Percentiles rank a stretch among this genome's conserved stretches.
Evolutionary conservation across 2,113 vertebrate species (phyloP).

Genomic region (Caretta caretta): DNA sequence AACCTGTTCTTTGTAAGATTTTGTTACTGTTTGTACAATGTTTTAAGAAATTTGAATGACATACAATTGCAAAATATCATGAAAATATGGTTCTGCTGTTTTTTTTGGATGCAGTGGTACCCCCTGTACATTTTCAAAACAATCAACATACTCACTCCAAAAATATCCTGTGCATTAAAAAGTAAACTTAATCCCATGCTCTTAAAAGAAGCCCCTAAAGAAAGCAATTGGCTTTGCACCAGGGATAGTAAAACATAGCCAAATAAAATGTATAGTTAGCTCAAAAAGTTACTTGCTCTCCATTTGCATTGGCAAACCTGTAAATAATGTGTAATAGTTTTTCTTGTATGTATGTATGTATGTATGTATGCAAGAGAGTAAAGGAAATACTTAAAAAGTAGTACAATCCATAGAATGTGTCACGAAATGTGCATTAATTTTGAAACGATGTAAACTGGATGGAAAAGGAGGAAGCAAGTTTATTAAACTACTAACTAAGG

Average conservation of each 20-base stretch:
- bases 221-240: conserved; percentile 34
- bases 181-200: background rate
- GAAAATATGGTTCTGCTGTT: background rate
- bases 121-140: background rate
- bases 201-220: conserved; percentile 8
- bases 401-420: conserved; percentile 6
- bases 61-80: background rate
- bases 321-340: conserved; percentile 62
- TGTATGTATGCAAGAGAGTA: conserved; percentile 41
- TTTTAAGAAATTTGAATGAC: background rate
- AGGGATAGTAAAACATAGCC: conserved; percentile 31
- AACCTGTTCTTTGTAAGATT: background rate
- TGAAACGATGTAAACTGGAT: background rate
- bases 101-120: background rate
- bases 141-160: background rate
- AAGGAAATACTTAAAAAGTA: conserved; percentile 44
- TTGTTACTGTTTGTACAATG: background rate
- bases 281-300: conserved; percentile 64
- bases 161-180: background rate
- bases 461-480: background rate
- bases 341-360: conserved; percentile 57
- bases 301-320: conserved; percentile 57
- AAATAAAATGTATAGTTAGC: conserved; percentile 56
- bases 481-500: background rate
- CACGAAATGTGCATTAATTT: background rate